Percentiles rank a stretch among this genome's conserved stretches.
Conservation (phyloP, 2,888 invertebrate genomes). For the Torymus auratus region DNA sequence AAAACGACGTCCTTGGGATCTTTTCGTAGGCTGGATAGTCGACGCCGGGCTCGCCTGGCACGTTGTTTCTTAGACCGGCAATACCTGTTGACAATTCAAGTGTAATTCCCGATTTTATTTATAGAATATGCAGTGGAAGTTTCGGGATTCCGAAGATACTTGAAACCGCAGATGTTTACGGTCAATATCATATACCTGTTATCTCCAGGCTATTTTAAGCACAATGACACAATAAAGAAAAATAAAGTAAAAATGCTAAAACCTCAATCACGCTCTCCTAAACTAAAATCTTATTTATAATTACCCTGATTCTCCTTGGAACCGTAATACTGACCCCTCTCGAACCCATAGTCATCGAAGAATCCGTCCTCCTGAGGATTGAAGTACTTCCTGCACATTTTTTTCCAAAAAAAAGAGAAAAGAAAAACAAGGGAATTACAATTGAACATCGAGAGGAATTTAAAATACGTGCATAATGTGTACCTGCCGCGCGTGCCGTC, state of each 20-base stretch:
- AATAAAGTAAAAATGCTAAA: no score
- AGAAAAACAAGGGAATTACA: neutral
- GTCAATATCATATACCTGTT: no score
- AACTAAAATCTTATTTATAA: no score
- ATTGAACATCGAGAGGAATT: no score
- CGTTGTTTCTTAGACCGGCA: constrained; percentile 81
- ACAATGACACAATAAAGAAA: no score
- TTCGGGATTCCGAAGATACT: no score
- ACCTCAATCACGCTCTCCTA: no score
- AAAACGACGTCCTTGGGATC: constrained; percentile 81
- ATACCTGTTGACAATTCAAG: constrained; percentile 65
- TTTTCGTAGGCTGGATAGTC: constrained; percentile 82
- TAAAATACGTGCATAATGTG: neutral
- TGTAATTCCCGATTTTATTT: no score
- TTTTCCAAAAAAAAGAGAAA: constrained; percentile 10
- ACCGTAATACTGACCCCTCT: constrained; percentile 71
- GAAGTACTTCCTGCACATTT: constrained; percentile 69
- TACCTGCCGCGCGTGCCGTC: constrained; percentile 74
- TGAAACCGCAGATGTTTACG: no score
- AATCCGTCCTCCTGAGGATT: constrained; percentile 70
- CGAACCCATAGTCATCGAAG: constrained; percentile 69
- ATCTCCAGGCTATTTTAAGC: no score
- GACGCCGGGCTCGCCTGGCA: constrained; percentile 83
- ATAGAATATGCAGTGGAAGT: no score
- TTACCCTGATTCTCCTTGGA: constrained; percentile 73